Evolutionary conservation across 2,113 vertebrate species (phyloP).

Genomic region (Sprattus sprattus): DNA sequence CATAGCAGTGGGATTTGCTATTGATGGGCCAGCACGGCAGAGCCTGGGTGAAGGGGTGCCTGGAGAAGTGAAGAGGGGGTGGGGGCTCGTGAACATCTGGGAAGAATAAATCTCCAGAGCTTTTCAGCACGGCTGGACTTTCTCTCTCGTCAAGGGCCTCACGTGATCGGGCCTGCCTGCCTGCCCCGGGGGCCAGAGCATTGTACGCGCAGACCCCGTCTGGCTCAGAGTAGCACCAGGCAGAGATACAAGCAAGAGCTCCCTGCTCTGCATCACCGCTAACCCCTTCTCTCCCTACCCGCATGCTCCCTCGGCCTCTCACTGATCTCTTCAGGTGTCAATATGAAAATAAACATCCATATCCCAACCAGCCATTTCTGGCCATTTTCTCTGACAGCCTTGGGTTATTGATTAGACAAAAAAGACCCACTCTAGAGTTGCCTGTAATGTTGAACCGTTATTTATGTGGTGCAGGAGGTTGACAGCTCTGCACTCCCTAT

Average conservation of each 20-base stretch:
- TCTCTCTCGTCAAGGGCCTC: constrained; percentile 8
- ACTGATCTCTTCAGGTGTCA: neutral
- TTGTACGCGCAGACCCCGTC: neutral
- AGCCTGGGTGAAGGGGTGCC: neutral
- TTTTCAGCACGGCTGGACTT: constrained; percentile 23
- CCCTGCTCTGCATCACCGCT: too few species aligned
- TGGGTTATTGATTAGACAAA: neutral
- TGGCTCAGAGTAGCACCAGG: neutral
- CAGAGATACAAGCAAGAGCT: neutral
- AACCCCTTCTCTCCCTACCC: too few species aligned
- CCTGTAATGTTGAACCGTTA: neutral
- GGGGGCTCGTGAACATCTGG: constrained; percentile 26
- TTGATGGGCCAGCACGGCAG: neutral
- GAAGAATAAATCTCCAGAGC: constrained; percentile 34
- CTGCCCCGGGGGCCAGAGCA: neutral
- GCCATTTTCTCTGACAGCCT: neutral
- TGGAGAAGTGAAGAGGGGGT: neutral
- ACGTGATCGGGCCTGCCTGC: neutral
- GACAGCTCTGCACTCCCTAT: neutral
- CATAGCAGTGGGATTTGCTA: neutral
- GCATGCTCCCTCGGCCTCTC: neutral
- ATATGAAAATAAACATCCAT: constrained; percentile 8
- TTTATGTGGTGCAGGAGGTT: neutral
- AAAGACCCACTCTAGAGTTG: neutral
- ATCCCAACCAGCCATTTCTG: neutral